Evolutionary conservation across 1,140 invertebrate species (phyloP).

Genomic region (Batillaria attramentaria): DNA sequence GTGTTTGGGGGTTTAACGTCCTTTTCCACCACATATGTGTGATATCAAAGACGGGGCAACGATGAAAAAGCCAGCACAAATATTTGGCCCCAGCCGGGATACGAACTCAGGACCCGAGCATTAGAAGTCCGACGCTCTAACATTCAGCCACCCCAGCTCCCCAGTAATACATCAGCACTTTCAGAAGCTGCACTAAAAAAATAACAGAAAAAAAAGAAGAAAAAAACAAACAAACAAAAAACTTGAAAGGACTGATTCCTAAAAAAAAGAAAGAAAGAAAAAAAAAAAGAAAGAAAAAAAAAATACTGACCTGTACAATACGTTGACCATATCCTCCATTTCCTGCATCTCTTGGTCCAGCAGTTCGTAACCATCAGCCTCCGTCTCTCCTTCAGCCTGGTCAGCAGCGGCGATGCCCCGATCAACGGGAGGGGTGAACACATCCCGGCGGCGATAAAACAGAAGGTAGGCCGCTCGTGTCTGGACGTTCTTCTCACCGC

Average conservation of each 20-base stretch:
- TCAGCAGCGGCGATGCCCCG: not conserved
- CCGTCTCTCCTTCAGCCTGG: not conserved
- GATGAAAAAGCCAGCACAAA: too few species aligned
- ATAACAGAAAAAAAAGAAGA: not conserved
- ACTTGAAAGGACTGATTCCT: not conserved
- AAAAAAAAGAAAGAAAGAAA: not conserved
- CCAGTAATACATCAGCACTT: not conserved
- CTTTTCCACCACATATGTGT: too few species aligned
- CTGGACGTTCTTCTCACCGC: constrained; percentile 69
- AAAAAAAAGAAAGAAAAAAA: not conserved
- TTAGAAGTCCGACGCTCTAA: too few species aligned
- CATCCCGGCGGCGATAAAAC: constrained; percentile 71
- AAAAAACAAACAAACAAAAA: not conserved
- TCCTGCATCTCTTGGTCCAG: constrained; percentile 20
- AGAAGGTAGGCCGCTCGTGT: constrained; percentile 72
- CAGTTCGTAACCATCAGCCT: constrained; percentile 27
- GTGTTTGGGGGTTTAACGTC: too few species aligned
- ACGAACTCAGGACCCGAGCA: too few species aligned
- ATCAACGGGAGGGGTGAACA: constrained; percentile 23
- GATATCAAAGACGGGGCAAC: too few species aligned
- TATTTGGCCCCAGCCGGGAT: too few species aligned
- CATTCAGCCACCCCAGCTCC: not conserved
- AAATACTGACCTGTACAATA: not conserved
- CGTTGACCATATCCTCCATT: constrained; percentile 18
- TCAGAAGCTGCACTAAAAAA: not conserved